Percentiles rank a stretch among this genome's conserved stretches.
phyloP scores from a whole-genome alignment of 1,140 invertebrate genomes.

The Tachypleus tridentatus region DNA sequence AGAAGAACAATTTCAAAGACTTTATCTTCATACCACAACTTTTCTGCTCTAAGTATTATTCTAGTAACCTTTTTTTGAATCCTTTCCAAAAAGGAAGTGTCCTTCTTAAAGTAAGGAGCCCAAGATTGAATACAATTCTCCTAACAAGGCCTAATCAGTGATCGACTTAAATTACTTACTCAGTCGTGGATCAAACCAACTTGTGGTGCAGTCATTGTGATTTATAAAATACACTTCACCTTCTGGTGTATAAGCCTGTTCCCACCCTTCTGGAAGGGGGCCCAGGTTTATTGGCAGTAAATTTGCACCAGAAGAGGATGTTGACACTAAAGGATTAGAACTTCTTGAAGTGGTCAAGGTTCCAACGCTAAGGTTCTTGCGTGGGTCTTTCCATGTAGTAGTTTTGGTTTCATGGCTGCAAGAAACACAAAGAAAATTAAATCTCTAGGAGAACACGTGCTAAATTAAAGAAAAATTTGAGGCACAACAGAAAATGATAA shows the following conservation, averaged over 20 bases:
- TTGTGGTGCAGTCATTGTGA: constrained; percentile 81
- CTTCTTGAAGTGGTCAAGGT: constrained; percentile 22
- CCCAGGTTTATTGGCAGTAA: not conserved
- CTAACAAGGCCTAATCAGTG: no score
- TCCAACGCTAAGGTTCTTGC: constrained; percentile 60
- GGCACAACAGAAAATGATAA: no score
- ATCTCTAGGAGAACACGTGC: no score
- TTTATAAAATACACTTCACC: constrained; percentile 49
- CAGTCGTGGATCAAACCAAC: constrained; percentile 46
- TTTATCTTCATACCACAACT: no score
- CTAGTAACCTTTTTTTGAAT: no score
- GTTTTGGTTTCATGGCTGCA: constrained; percentile 83
- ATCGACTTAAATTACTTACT: no score
- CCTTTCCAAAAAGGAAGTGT: no score
- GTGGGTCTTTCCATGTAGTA: constrained; percentile 92
- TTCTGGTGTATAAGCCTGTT: constrained; percentile 5
- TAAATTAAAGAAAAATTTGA: no score
- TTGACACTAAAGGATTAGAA: constrained; percentile 16
- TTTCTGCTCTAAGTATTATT: no score
- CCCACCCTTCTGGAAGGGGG: constrained; percentile 12
- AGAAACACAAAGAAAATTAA: constrained; percentile 27
- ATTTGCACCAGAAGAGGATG: constrained; percentile 18
- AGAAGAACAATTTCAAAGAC: no score
- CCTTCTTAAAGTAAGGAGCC: no score
- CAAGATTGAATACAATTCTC: no score